phyloP scores from a whole-genome alignment of 2,797 vertebrate genomes.

The Erethizon dorsatum region DNA sequence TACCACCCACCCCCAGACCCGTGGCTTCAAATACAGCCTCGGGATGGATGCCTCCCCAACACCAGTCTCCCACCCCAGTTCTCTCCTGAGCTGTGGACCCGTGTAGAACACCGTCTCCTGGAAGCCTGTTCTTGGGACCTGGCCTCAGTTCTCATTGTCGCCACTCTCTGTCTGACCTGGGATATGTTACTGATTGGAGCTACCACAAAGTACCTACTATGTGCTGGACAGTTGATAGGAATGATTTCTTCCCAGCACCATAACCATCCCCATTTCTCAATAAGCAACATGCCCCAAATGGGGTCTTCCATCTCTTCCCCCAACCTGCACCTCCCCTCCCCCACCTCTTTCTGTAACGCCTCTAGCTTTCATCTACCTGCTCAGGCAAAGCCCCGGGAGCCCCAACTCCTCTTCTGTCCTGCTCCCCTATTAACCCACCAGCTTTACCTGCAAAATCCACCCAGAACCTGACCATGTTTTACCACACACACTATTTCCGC shows the following conservation, averaged over 20 bases:
- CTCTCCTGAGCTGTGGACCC: not conserved
- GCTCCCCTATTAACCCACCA: not conserved
- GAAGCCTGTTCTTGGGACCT: not conserved
- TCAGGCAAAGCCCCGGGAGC: not conserved
- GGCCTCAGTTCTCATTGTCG: not conserved
- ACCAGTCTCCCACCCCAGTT: not conserved
- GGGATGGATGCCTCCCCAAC: not conserved
- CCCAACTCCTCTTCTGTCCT: not conserved
- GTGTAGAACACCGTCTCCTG: fast-evolving
- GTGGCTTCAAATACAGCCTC: not conserved
- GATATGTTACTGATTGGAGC: not conserved
- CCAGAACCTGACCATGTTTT: not conserved
- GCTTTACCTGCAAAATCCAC: not conserved
- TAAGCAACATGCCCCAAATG: not conserved
- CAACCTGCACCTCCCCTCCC: not conserved
- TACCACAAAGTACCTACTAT: not conserved
- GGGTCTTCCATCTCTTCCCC: not conserved
- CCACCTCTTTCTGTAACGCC: not conserved
- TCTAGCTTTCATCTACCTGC: not conserved
- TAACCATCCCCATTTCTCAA: not conserved
- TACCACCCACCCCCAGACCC: not conserved
- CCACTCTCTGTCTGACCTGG: not conserved
- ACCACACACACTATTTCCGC: not conserved
- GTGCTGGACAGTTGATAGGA: not conserved
- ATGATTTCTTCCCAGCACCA: not conserved